A percentile compares a stretch with the other conserved stretches of the same genome.
Conservation (phyloP, 2,888 invertebrate genomes). For the Creontiades dilutus region DNA sequence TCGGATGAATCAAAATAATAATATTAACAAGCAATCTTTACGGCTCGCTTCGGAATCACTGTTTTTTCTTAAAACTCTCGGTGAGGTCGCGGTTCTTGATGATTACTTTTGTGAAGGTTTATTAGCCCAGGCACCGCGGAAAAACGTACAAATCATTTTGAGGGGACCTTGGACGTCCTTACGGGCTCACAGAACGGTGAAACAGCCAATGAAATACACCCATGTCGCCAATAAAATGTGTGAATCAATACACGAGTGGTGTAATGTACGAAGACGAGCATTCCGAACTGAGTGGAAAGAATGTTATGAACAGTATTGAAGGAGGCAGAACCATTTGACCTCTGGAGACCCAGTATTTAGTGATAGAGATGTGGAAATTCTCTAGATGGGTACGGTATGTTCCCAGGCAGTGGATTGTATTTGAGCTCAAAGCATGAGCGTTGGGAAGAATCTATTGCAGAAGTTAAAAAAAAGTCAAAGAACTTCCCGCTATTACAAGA, state of each 20-base stretch:
- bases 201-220: conserved; percentile 10
- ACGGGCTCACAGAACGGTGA: neutral
- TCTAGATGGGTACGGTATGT: neutral
- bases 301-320: neutral
- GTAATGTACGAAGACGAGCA: conserved; percentile 9
- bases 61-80: neutral
- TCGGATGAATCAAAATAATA: neutral
- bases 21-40: too few relatives aligned
- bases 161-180: neutral
- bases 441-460: too few relatives aligned
- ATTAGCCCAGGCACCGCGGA: conserved; percentile 22
- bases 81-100: neutral
- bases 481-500: too few relatives aligned
- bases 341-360: neutral
- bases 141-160: conserved; percentile 30
- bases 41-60: too few relatives aligned
- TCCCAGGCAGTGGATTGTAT: too few relatives aligned
- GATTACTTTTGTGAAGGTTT: conserved; percentile 15
- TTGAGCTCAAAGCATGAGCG: too few relatives aligned
- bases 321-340: conserved; percentile 7
- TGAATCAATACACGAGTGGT: neutral
- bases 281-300: neutral
- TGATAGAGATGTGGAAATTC: neutral
- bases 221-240: conserved; percentile 8
- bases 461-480: too few relatives aligned